Evolutionary conservation across 2,888 invertebrate species (phyloP).

Genomic region (Leptogaster cylindrica): DNA sequence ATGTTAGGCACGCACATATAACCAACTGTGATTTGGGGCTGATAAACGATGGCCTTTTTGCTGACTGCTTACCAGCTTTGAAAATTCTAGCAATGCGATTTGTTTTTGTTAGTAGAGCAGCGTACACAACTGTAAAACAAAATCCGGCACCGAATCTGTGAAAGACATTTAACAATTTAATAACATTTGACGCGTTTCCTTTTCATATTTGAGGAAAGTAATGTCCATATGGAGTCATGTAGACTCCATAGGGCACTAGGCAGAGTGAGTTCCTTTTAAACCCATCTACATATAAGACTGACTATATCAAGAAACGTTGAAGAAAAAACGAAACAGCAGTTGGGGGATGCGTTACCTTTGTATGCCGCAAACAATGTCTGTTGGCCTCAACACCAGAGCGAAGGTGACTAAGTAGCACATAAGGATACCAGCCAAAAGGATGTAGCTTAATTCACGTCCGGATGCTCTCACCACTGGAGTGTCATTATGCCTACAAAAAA

Average conservation of each 20-base stretch:
- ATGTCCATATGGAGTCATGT: background rate
- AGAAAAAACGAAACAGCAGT: background rate
- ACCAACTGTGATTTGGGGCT: constrained; percentile 89
- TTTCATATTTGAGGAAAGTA: background rate
- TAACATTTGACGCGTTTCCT: background rate
- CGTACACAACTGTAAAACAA: constrained; percentile 97
- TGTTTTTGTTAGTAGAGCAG: constrained; percentile 95
- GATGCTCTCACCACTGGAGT: constrained; percentile 98
- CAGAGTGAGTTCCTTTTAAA: no score
- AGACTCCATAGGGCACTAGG: background rate
- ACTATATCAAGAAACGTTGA: background rate
- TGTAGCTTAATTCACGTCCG: constrained; percentile 87
- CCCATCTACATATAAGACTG: background rate
- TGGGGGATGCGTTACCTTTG: no score
- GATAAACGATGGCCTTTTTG: constrained; percentile 92
- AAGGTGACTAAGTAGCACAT: constrained; percentile 94
- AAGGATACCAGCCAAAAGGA: constrained; percentile 86
- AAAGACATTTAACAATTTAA: no score
- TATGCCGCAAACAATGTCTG: constrained; percentile 86
- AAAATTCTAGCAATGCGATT: constrained; percentile 96
- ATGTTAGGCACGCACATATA: constrained; percentile 86
- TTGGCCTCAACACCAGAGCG: constrained; percentile 84
- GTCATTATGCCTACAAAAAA: constrained; percentile 72
- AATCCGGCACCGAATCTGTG: constrained; percentile 86
- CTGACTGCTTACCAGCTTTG: constrained; percentile 94